Evolutionary conservation across 2,797 vertebrate species (phyloP).

Genomic region (Cossypha polioptera): DNA sequence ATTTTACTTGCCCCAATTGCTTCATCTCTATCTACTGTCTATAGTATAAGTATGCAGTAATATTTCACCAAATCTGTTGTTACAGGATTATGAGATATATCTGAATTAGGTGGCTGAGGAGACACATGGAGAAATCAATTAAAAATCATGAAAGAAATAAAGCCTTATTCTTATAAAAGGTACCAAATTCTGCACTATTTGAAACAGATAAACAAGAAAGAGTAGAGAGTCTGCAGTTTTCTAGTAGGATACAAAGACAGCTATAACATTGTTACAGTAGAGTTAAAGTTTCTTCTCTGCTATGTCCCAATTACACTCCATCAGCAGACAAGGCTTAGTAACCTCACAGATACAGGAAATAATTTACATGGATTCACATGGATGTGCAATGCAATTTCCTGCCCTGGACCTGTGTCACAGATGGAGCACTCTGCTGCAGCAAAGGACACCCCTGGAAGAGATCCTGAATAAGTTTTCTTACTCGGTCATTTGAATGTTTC

Average conservation of each 20-base stretch:
- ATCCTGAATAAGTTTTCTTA: background rate
- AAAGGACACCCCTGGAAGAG: background rate
- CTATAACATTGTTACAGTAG: background rate
- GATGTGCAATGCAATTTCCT: background rate
- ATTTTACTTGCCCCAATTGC: background rate
- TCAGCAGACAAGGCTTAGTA: background rate
- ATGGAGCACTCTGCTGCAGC: background rate
- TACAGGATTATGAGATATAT: background rate
- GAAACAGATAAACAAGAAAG: background rate
- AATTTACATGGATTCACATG: background rate
- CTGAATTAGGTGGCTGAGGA: background rate
- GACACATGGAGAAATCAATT: background rate
- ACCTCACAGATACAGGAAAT: background rate
- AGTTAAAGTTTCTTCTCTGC: background rate
- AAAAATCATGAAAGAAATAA: background rate
- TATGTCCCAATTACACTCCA: background rate
- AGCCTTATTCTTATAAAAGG: background rate
- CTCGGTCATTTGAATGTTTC: background rate
- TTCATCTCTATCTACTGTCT: background rate
- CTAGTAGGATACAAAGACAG: background rate
- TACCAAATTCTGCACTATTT: background rate
- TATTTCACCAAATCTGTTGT: background rate
- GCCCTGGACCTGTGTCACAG: background rate
- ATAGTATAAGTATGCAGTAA: background rate
- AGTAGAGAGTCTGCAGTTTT: background rate